These are phyloP conservation scores for Laterallus jamaicensis DNA, from an alignment of 2,113 vertebrate genomes.

Conservation along the genomic window DNA sequence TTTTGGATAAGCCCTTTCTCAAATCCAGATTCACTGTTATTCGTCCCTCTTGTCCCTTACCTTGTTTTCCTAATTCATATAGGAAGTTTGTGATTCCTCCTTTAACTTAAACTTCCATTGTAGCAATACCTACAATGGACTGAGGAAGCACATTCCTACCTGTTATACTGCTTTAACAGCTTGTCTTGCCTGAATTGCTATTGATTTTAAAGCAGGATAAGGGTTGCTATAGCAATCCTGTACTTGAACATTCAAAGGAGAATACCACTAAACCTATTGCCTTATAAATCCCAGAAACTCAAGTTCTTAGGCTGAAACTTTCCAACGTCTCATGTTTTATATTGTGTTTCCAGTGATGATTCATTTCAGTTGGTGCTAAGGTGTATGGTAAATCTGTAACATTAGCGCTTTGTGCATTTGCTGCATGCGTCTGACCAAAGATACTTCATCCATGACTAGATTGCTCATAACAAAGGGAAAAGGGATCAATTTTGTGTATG, in stretches of 20 bases:
- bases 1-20: background rate
- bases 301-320: background rate
- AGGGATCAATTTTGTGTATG: constrained; percentile 41
- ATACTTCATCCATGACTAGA: background rate
- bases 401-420: background rate
- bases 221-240: constrained; percentile 44
- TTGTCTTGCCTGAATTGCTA: constrained; percentile 46
- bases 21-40: background rate
- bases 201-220: constrained; percentile 39
- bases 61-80: background rate
- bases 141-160: background rate
- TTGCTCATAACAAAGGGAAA: constrained; percentile 44
- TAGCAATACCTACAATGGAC: background rate
- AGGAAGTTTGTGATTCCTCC: background rate
- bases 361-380: background rate
- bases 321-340: background rate
- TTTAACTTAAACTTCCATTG: background rate
- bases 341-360: background rate
- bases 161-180: constrained; percentile 12
- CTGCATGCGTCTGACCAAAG: background rate
- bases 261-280: background rate
- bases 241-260: background rate
- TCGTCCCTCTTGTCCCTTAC: background rate
- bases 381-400: background rate
- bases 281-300: background rate